A percentile compares a stretch with the other conserved stretches of the same genome.
phyloP scores from a whole-genome alignment of 2,113 vertebrate species.

The Rafetus swinhoei region DNA sequence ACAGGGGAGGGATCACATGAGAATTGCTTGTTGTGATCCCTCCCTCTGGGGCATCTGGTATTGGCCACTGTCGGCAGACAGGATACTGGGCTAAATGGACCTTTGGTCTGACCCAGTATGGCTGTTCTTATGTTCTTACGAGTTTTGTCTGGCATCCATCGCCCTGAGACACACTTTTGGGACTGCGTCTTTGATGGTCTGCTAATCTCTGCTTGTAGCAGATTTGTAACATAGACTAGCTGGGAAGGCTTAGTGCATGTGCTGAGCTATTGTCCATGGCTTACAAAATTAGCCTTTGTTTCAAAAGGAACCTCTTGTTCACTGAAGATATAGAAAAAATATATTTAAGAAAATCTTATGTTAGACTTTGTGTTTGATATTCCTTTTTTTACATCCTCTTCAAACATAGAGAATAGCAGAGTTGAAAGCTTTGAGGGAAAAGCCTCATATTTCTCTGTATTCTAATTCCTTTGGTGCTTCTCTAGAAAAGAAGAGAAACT shows the following conservation, averaged over 20 bases:
- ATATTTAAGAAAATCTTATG: background rate
- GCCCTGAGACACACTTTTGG: background rate
- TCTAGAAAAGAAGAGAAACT: background rate
- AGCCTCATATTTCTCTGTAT: background rate
- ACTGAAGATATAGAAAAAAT: background rate
- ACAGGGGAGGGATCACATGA: no score
- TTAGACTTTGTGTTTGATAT: background rate
- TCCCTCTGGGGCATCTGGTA: no score
- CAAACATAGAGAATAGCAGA: background rate
- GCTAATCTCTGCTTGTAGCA: background rate
- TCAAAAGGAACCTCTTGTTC: background rate
- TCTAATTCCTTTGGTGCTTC: background rate
- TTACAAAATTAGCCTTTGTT: background rate
- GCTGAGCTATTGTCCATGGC: background rate
- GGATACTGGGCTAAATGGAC: no score
- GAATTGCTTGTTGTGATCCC: no score
- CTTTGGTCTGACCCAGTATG: no score
- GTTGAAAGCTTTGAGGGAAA: background rate
- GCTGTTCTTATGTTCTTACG: no score
- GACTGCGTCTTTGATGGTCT: background rate
- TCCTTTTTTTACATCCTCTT: background rate
- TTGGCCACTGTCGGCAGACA: no score
- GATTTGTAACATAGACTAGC: background rate
- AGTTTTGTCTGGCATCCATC: background rate
- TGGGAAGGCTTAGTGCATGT: background rate